Conservation (phyloP, 2,113 vertebrate genomes). For the Xerus inauris region DNA sequence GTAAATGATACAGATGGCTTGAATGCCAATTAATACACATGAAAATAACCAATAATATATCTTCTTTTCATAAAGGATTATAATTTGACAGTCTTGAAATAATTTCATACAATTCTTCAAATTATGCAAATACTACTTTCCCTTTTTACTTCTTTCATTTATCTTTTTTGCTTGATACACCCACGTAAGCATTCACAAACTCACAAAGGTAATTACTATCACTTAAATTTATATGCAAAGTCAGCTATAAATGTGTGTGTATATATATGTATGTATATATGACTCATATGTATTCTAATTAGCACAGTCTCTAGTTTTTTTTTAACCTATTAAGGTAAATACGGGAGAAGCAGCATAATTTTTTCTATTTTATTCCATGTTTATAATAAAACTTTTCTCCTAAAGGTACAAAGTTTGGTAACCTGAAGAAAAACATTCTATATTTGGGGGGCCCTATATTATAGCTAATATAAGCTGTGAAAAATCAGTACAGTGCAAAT, state of each 20-base stretch:
- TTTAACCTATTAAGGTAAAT: background rate
- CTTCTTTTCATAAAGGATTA: constrained; percentile 67
- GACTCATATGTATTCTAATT: background rate
- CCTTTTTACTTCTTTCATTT: constrained; percentile 17
- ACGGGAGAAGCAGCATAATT: background rate
- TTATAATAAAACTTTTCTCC: background rate
- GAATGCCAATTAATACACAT: constrained; percentile 76
- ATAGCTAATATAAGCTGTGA: background rate
- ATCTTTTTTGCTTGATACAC: background rate
- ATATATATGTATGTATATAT: background rate
- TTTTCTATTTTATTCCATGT: constrained; percentile 36
- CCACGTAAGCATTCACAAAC: background rate
- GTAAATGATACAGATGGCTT: constrained; percentile 69
- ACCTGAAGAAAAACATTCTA: constrained; percentile 8
- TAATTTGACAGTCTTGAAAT: constrained; percentile 65
- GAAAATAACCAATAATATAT: constrained; percentile 73
- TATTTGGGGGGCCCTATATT: constrained; percentile 11
- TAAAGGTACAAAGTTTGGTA: background rate
- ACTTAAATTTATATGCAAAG: constrained; percentile 18
- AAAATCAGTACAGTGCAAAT: background rate
- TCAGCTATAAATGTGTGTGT: constrained; percentile 35
- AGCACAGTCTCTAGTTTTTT: background rate
- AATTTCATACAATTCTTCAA: constrained; percentile 56
- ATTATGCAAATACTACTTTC: constrained; percentile 51
- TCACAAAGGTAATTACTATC: constrained; percentile 51